A percentile compares a stretch with the other conserved stretches of the same genome.
phyloP scores from a whole-genome alignment of 2,888 invertebrate species.

The Trisateles emortualis region DNA sequence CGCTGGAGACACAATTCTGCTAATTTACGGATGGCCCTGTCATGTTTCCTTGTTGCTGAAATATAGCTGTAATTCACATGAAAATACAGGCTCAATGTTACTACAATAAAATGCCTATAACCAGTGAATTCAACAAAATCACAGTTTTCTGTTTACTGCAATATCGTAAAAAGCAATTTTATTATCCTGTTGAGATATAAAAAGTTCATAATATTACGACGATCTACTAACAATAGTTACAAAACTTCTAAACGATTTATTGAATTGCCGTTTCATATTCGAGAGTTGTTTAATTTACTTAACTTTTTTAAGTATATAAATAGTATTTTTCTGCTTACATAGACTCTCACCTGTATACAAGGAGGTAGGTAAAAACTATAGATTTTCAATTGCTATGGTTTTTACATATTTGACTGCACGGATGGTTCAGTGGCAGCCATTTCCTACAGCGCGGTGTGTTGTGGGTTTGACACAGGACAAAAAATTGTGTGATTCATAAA shows the following conservation, averaged over 20 bases:
- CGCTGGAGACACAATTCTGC: too few relatives aligned
- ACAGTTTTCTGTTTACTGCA: constrained; percentile 29
- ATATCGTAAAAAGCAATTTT: constrained; percentile 45
- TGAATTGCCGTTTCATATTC: constrained; percentile 5
- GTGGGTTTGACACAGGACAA: too few relatives aligned
- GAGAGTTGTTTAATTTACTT: neutral
- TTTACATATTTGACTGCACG: too few relatives aligned
- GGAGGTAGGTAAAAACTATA: too few relatives aligned
- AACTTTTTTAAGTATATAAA: neutral
- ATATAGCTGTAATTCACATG: too few relatives aligned
- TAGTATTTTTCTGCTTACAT: neutral
- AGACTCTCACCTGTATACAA: too few relatives aligned
- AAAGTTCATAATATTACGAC: constrained; percentile 38
- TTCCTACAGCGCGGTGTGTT: too few relatives aligned
- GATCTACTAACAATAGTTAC: constrained; percentile 34
- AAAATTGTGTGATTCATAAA: too few relatives aligned
- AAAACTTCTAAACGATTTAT: constrained; percentile 35
- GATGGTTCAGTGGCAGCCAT: too few relatives aligned
- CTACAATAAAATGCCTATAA: neutral
- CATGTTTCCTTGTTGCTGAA: too few relatives aligned
- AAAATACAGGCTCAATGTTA: neutral
- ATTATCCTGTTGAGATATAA: constrained; percentile 41
- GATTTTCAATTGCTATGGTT: too few relatives aligned
- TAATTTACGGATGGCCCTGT: too few relatives aligned
- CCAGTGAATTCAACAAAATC: constrained; percentile 8